Percentiles rank a stretch among this genome's conserved stretches.
Evolutionary conservation across 2,888 invertebrate genomes (phyloP).

Genomic region (Andricus curvator): DNA sequence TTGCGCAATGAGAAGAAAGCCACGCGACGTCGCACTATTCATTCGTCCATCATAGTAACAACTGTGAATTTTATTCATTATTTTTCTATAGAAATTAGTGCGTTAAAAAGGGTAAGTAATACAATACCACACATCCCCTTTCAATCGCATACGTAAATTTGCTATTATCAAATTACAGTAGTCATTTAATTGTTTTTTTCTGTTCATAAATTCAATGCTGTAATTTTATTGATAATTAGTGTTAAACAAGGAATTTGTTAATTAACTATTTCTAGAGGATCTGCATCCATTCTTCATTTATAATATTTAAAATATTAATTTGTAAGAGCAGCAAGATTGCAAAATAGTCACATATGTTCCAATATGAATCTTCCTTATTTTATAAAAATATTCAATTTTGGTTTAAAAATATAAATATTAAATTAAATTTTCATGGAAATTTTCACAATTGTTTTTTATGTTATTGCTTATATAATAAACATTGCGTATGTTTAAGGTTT

Average conservation of each 20-base stretch:
- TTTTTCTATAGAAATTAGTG: conserved; percentile 32
- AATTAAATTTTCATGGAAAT: no score
- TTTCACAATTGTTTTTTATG: no score
- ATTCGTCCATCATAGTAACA: conserved; percentile 28
- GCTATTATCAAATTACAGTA: neutral
- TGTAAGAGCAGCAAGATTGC: neutral
- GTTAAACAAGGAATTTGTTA: neutral
- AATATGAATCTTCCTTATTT: no score
- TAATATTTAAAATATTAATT: neutral
- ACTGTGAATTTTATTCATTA: conserved; percentile 30
- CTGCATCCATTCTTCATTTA: neutral
- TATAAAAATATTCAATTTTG: no score
- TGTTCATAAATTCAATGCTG: neutral
- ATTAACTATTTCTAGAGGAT: neutral
- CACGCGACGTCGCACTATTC: conserved; percentile 48
- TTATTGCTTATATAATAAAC: no score
- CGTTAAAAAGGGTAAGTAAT: conserved; percentile 19
- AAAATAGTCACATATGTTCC: neutral
- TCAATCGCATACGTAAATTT: neutral
- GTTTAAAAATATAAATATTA: no score
- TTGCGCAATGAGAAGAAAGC: conserved; percentile 49
- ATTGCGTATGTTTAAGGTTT: no score
- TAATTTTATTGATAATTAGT: neutral
- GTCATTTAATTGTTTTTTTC: neutral
- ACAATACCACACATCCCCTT: neutral